Percentiles rank a stretch among this genome's conserved stretches.
Conservation (phyloP, 2,113 vertebrate genomes). For the Apeltes quadracus region DNA sequence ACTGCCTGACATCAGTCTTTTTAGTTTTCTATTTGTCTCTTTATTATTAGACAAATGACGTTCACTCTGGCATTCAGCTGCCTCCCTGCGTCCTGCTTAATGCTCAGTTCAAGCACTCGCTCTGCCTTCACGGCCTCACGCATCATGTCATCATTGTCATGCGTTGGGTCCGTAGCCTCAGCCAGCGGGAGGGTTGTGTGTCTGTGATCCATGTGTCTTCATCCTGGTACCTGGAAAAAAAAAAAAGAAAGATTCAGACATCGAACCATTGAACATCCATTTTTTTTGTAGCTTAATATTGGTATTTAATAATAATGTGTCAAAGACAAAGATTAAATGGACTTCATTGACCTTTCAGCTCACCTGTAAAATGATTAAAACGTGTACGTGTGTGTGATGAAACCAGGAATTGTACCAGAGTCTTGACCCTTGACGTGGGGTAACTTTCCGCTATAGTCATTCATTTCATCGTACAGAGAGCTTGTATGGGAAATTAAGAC, state of each 20-base stretch:
- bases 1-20: not conserved
- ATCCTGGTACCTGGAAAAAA: not conserved
- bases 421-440: no score
- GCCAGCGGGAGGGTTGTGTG: not conserved
- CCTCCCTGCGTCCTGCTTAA: not conserved
- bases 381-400: not conserved
- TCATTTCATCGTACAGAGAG: not conserved
- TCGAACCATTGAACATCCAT: no score
- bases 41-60: slow-evolving; percentile 8
- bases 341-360: not conserved
- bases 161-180: not conserved
- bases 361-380: not conserved
- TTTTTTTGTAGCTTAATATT: no score
- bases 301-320: no score
- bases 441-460: not conserved
- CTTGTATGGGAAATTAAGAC: not conserved
- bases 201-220: not conserved
- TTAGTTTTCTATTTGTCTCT: not conserved
- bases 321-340: not conserved
- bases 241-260: not conserved
- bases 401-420: not conserved
- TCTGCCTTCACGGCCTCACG: not conserved
- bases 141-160: not conserved
- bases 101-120: not conserved
- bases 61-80: slow-evolving; percentile 4